phyloP scores from a whole-genome alignment of 2,888 invertebrate species.

The Eupithecia inturbata region DNA sequence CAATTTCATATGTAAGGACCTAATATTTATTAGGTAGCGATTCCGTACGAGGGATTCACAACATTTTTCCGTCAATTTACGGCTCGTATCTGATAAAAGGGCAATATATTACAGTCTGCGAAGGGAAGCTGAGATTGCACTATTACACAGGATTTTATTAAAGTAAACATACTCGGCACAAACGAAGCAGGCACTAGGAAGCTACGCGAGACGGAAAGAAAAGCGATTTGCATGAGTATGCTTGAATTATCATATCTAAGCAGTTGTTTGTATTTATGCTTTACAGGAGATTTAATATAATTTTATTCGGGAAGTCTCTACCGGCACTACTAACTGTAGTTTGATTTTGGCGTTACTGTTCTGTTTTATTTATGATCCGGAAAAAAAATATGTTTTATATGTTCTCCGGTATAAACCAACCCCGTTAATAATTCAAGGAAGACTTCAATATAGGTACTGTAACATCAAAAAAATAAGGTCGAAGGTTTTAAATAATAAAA shows the following conservation, averaged over 20 bases:
- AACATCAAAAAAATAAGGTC: not conserved
- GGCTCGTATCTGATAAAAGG: slow-evolving; percentile 65
- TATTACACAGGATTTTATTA: slow-evolving; percentile 63
- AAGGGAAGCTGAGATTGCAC: slow-evolving; percentile 70
- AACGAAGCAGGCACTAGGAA: slow-evolving; percentile 24
- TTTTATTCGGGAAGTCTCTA: slow-evolving; percentile 14
- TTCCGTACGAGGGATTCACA: slow-evolving; percentile 63
- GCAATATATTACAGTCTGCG: slow-evolving; percentile 72
- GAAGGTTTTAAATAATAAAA: not conserved
- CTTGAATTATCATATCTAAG: slow-evolving; percentile 49
- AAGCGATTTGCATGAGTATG: slow-evolving; percentile 50
- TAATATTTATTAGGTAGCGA: slow-evolving; percentile 65
- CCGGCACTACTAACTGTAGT: not conserved
- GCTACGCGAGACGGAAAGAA: slow-evolving; percentile 28
- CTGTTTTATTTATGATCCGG: not conserved
- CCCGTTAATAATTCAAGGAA: not conserved
- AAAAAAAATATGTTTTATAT: not conserved
- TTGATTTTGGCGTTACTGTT: not conserved
- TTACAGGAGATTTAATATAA: slow-evolving; percentile 15
- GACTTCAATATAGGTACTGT: not conserved
- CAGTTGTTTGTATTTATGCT: slow-evolving; percentile 38
- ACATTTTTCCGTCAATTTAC: slow-evolving; percentile 71
- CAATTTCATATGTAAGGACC: too few relatives aligned
- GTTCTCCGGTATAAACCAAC: not conserved
- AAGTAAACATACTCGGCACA: slow-evolving; percentile 52